phyloP scores from a whole-genome alignment of 2,888 invertebrate genomes.

The Peribatodes rhomboidaria region DNA sequence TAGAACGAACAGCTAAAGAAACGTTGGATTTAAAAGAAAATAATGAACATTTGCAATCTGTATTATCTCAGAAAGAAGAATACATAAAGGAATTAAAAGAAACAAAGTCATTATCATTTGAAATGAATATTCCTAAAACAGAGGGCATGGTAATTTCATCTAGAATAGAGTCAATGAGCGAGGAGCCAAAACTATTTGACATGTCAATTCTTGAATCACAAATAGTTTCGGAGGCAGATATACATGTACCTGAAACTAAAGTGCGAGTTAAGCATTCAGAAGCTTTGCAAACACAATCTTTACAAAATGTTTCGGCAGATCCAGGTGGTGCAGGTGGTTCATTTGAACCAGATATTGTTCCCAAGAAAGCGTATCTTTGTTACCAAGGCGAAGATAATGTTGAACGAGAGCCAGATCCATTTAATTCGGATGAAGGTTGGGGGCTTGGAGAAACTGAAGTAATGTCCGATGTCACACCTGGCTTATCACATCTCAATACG shows the following conservation, averaged over 20 bases:
- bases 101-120: constrained; percentile 74
- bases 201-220: constrained; percentile 75
- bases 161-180: constrained; percentile 73
- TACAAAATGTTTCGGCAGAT: constrained; percentile 40
- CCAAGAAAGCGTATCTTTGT: constrained; percentile 86
- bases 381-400: constrained; percentile 66
- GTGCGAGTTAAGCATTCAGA: constrained; percentile 55
- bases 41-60: constrained; percentile 63
- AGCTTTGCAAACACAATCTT: constrained; percentile 53
- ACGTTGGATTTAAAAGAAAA: constrained; percentile 56
- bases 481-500: constrained; percentile 85
- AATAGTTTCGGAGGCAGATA: constrained; percentile 66
- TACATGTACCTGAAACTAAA: constrained; percentile 50
- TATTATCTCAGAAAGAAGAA: constrained; percentile 67
- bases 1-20: constrained; percentile 58
- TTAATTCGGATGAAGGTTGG: constrained; percentile 80
- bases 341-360: constrained; percentile 75
- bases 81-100: constrained; percentile 72
- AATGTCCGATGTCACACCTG: constrained; percentile 67
- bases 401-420: constrained; percentile 64
- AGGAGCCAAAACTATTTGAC: constrained; percentile 61
- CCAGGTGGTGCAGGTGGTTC: constrained; percentile 49
- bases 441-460: constrained; percentile 73
- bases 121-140: constrained; percentile 84
- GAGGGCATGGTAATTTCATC: constrained; percentile 82